phyloP scores from a whole-genome alignment of 2,888 invertebrate species.

The Congeria kusceri region DNA sequence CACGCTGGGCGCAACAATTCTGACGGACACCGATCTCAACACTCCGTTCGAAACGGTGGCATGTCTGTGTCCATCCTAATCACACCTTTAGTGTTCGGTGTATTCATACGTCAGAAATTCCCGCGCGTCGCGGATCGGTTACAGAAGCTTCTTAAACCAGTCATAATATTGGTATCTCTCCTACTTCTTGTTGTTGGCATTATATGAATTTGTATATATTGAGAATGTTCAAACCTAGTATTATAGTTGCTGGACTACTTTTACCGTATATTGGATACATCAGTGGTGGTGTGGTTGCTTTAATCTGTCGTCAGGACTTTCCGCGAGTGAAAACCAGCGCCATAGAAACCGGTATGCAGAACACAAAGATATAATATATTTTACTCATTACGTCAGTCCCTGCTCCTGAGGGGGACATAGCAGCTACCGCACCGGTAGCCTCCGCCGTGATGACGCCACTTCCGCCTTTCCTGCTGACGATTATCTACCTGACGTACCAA shows the following conservation, averaged over 20 bases:
- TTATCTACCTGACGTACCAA: slow-evolving; percentile 70
- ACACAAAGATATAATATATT: slow-evolving; percentile 96
- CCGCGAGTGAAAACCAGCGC: slow-evolving; percentile 89
- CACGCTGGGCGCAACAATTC: slow-evolving; percentile 90
- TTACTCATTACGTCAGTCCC: slow-evolving; percentile 92
- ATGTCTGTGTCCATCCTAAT: slow-evolving; percentile 91
- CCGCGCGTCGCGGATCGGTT: slow-evolving; percentile 89
- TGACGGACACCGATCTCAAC: slow-evolving; percentile 87
- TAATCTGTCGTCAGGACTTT: slow-evolving; percentile 75
- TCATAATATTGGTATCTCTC: slow-evolving; percentile 91
- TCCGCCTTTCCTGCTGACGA: slow-evolving; percentile 88
- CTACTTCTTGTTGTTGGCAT: slow-evolving; percentile 95
- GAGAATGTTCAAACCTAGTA: slow-evolving; percentile 90
- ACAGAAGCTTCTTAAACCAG: slow-evolving; percentile 91
- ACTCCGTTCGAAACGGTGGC: slow-evolving; percentile 93
- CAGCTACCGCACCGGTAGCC: slow-evolving; percentile 87
- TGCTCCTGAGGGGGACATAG: slow-evolving; percentile 95
- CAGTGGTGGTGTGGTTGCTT: slow-evolving; percentile 75
- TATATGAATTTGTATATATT: slow-evolving; percentile 96
- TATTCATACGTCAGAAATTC: slow-evolving; percentile 83
- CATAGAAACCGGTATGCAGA: slow-evolving; percentile 94
- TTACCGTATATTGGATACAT: slow-evolving; percentile 83
- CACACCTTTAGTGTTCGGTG: slow-evolving; percentile 89
- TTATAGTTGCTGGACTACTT: slow-evolving; percentile 77
- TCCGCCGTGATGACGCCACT: slow-evolving; percentile 97